Evolutionary conservation across 2,797 vertebrate species (phyloP), one percentile per base, ranked within the genome.

Genomic region (Adrianichthys oophorus): DNA sequence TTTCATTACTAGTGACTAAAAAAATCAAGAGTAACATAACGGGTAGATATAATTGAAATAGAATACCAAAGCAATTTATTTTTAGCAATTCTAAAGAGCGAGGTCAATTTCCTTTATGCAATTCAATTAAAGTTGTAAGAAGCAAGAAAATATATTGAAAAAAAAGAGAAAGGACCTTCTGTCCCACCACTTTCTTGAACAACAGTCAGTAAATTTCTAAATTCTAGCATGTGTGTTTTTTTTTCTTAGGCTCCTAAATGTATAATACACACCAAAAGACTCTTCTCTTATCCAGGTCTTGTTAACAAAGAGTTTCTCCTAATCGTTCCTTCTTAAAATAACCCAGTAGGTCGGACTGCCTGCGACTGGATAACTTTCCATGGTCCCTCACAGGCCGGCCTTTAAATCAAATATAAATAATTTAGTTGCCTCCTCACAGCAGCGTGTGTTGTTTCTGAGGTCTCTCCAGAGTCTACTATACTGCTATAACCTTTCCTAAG

Each of bases 321-420:
- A 18, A 47, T 26, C 65, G 54, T 62, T 44, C 45, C 41, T 60
- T 44, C 47, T 46, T 15, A 53, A 55, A 57, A 65, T 55, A 21
- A 42, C 49, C 54, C 18, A 45, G 48, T 56, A 37, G 54, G 71
- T 73, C 21, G 41, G 59, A 48, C 55, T 54, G 58, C 45, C 52
- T 45, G 69, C 61, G 66, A 63, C 75, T 67, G 68, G 62, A 65
- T 48, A 57, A 54, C 70, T 66, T 55, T 15, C 48, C 43, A 54
- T 6, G 26, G 60, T 60, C 71, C 68, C 68, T 68, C 56, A 21
- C 58, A 51, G 69, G 46, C 59, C 44, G 61, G 57, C 65, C 53
- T 40, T 87, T 81, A 83, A 82, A 85, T 88, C 83, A 78, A 54
- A 74, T 59, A 74, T 84, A 73, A 88, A 90, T 89, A 86, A 89